Evolutionary conservation across 2,797 vertebrate genomes (phyloP).

Genomic region (Bradypus variegatus): DNA sequence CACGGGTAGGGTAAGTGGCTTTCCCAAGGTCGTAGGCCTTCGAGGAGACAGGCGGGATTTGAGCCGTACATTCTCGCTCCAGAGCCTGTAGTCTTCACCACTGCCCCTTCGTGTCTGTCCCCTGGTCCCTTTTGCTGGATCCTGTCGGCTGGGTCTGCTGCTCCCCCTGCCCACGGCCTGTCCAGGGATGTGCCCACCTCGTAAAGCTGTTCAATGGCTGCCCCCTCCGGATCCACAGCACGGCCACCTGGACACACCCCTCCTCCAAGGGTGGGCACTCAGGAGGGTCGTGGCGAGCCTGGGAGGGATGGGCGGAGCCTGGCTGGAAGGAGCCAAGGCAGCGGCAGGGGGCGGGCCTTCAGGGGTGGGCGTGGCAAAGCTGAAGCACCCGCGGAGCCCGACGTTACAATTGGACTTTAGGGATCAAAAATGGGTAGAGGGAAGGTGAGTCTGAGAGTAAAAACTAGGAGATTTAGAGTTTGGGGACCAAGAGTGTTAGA

Average conservation of each 20-base stretch:
- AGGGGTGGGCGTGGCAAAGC: no score
- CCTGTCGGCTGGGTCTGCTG: background rate
- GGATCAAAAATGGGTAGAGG: background rate
- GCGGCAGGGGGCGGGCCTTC: background rate
- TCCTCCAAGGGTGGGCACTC: slow-evolving; percentile 77
- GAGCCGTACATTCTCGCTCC: background rate
- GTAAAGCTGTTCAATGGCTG: slow-evolving; percentile 89
- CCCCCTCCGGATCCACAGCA: slow-evolving; percentile 83
- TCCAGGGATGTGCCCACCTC: slow-evolving; percentile 77
- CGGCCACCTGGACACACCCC: slow-evolving; percentile 82
- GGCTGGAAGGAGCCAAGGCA: background rate
- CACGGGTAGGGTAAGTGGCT: background rate
- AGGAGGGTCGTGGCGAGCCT: background rate
- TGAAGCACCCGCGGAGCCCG: background rate
- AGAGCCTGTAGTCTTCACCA: background rate
- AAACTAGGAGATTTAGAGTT: background rate
- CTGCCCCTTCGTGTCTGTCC: background rate
- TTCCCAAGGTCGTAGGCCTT: background rate
- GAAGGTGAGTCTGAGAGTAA: background rate
- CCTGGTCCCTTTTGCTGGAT: background rate
- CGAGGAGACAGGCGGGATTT: background rate
- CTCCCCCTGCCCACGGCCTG: background rate
- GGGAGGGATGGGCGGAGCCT: background rate
- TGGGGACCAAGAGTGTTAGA: background rate
- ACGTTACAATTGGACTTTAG: background rate